These are phyloP conservation scores for Menidia menidia DNA, from an alignment of 2,797 vertebrate genomes.

Conservation along the genomic window DNA sequence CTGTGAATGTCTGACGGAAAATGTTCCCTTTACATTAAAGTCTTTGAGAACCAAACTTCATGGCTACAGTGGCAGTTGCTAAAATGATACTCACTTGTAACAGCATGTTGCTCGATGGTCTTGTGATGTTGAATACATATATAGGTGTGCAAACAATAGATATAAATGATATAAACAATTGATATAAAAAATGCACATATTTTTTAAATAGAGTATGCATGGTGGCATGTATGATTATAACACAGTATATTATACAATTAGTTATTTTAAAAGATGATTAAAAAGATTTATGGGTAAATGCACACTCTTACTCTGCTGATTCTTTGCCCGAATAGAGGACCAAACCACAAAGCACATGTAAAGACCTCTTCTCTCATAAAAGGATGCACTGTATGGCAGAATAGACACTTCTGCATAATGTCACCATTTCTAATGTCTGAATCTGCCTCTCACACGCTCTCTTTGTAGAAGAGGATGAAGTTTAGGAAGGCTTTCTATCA, in stretches of 20 bases:
- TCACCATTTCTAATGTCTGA: neutral
- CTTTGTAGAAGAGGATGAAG: conserved; percentile 4
- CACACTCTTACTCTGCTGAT: neutral
- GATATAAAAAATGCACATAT: conserved; percentile 3
- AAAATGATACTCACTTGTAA: too few relatives aligned
- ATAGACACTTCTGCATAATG: conserved; percentile 20
- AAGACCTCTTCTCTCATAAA: conserved; percentile 23
- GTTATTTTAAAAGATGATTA: neutral
- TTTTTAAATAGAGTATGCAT: too few relatives aligned
- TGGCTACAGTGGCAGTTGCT: neutral
- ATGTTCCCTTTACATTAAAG: conserved; percentile 14
- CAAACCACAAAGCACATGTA: neutral
- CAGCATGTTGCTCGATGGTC: neutral
- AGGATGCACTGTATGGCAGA: conserved; percentile 10
- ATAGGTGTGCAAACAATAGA: too few relatives aligned
- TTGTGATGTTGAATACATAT: neutral
- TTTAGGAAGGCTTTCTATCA: neutral
- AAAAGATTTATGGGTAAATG: neutral
- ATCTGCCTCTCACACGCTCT: conserved; percentile 11
- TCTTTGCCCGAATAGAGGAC: neutral
- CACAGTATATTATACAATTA: too few relatives aligned
- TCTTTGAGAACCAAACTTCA: neutral
- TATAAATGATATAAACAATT: too few relatives aligned
- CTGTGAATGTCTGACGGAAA: conserved; percentile 16
- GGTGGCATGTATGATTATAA: too few relatives aligned